Conservation (phyloP, 2,113 vertebrate species). For the Chamaetylas fuelleborni region DNA sequence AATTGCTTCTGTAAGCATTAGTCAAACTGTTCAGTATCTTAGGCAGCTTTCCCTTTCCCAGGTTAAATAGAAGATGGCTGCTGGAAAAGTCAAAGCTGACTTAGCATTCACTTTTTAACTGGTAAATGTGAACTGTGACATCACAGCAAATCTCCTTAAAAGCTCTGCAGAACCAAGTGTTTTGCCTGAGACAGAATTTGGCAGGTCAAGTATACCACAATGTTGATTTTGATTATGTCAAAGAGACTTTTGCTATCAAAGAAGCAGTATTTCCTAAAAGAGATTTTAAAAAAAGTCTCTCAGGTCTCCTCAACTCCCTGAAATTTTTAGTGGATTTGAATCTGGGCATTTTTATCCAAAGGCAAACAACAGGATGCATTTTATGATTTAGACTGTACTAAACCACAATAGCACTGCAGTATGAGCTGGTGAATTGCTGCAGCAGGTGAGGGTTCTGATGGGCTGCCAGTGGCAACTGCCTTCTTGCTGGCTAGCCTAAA, state of each 20-base stretch:
- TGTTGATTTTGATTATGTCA: neutral
- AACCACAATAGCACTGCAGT: neutral
- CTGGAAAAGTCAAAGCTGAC: neutral
- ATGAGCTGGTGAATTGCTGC: neutral
- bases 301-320: neutral
- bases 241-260: neutral
- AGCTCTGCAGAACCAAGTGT: neutral
- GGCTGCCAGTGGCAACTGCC: neutral
- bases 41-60: neutral
- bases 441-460: neutral
- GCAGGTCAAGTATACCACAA: neutral
- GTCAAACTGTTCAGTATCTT: neutral
- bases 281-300: accelerated
- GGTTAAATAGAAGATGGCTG: neutral
- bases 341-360: neutral
- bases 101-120: neutral
- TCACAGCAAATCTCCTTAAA: neutral
- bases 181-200: neutral
- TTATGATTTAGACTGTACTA: neutral
- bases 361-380: neutral
- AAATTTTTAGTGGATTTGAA: neutral
- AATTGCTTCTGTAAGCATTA: neutral
- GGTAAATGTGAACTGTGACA: neutral
- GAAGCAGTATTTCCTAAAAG: neutral
- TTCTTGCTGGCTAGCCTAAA: neutral